Evolutionary conservation across 1,140 invertebrate species (phyloP).

Genomic region (Trichomalopsis sarcophagae): DNA sequence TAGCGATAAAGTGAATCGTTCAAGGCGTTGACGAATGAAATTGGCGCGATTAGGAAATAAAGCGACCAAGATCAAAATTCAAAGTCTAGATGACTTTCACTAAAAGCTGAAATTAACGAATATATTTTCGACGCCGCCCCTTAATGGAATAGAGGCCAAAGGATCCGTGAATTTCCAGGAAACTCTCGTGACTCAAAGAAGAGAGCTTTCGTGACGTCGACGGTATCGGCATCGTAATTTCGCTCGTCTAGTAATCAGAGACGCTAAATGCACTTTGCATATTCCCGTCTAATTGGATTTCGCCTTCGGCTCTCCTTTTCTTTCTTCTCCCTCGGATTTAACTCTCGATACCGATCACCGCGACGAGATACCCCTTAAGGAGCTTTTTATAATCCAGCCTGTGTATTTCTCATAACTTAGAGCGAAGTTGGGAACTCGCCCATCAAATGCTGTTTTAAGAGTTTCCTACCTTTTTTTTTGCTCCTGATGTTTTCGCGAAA

Average conservation of each 20-base stretch:
- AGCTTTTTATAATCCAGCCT: background rate
- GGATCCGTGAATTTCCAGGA: background rate
- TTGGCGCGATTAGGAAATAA: background rate
- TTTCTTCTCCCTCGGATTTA: background rate
- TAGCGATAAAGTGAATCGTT: background rate
- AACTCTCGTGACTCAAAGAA: background rate
- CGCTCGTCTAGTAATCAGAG: background rate
- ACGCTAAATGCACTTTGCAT: constrained; percentile 25
- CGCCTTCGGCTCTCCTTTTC: background rate
- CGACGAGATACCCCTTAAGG: background rate
- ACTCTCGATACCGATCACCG: background rate
- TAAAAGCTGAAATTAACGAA: constrained; percentile 1
- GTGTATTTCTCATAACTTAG: background rate
- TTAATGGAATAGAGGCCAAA: background rate
- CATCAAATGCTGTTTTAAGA: background rate
- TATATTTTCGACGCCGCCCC: constrained; percentile 2
- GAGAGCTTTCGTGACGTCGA: background rate
- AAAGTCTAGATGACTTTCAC: background rate
- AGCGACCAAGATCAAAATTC: background rate
- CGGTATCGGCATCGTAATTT: background rate
- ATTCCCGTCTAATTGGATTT: constrained; percentile 25
- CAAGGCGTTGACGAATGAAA: background rate
- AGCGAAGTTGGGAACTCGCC: background rate
- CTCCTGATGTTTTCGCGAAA: background rate
- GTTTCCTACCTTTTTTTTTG: background rate